Conservation (phyloP, 2,888 invertebrate genomes). For the Apamea crenata region DNA sequence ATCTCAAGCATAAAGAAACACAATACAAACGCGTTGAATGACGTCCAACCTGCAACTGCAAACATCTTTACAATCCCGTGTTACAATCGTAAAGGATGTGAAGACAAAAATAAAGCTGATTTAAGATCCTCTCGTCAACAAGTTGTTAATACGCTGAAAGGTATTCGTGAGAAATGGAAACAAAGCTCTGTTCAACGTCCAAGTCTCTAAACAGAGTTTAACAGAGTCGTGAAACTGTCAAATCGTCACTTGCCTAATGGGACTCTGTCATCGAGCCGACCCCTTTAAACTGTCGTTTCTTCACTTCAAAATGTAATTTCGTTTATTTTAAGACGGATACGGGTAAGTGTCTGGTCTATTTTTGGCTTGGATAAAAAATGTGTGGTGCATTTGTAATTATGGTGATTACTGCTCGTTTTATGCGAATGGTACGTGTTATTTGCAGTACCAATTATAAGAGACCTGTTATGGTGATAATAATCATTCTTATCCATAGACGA, state of each 20-base stretch:
- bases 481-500: slow-evolving; percentile 15
- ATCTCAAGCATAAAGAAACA: slow-evolving; percentile 9
- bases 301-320: slow-evolving; percentile 76
- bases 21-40: slow-evolving; percentile 26
- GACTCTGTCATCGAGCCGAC: slow-evolving; percentile 85
- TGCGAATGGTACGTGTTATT: slow-evolving; percentile 12
- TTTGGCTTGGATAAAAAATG: slow-evolving; percentile 55
- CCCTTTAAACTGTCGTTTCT: slow-evolving; percentile 87
- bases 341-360: slow-evolving; percentile 70
- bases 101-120: slow-evolving; percentile 61
- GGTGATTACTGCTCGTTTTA: slow-evolving; percentile 46
- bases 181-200: slow-evolving; percentile 77
- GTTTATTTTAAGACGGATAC: slow-evolving; percentile 72
- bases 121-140: slow-evolving; percentile 62
- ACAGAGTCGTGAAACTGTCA: slow-evolving; percentile 81
- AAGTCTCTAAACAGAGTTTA: slow-evolving; percentile 71
- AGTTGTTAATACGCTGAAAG: slow-evolving; percentile 79
- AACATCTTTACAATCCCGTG: slow-evolving; percentile 55
- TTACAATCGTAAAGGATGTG: slow-evolving; percentile 65
- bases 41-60: slow-evolving; percentile 38
- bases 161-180: slow-evolving; percentile 82
- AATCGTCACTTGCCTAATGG: slow-evolving; percentile 87
- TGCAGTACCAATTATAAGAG: slow-evolving; percentile 14
- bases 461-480: slow-evolving; percentile 30
- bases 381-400: slow-evolving; percentile 45